Conservation (phyloP, 2,888 invertebrate species). For the Conops quadrifasciatus region DNA sequence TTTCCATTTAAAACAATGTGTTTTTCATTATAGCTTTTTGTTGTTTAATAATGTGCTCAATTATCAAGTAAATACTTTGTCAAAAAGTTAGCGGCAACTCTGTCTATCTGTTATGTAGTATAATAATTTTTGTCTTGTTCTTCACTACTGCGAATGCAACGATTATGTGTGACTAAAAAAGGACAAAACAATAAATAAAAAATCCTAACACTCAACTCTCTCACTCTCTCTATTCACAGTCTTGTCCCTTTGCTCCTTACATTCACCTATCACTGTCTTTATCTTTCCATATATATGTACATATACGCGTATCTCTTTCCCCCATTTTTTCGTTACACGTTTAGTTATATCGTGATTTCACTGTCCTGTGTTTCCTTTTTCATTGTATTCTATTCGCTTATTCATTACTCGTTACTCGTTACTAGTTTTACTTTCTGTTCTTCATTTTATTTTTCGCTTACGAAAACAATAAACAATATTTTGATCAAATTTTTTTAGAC, state of each 20-base stretch:
- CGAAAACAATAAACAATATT: no score
- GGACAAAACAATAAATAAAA: conserved; percentile 2
- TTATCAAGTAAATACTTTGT: no score
- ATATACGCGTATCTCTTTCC: not conserved
- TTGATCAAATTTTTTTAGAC: conserved; percentile 11
- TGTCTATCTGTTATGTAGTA: no score
- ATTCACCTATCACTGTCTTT: no score
- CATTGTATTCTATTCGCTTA: not conserved
- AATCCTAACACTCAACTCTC: no score
- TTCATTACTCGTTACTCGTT: conserved; percentile 5
- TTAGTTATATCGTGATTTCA: not conserved
- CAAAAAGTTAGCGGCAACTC: no score
- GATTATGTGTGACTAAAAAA: conserved; percentile 59
- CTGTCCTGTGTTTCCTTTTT: not conserved
- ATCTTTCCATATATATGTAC: no score
- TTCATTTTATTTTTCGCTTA: no score
- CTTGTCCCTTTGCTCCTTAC: no score
- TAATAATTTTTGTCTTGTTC: no score
- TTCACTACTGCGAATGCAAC: conserved; percentile 53
- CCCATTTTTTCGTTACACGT: not conserved
- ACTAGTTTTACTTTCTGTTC: conserved; percentile 1
- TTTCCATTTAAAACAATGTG: not conserved
- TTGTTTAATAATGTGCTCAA: not conserved
- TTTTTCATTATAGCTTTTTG: not conserved
- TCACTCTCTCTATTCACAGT: no score